Evolutionary conservation across 2,888 invertebrate species (phyloP), one percentile per base, ranked within the genome.

Genomic region (Argyresthia albistria): DNA sequence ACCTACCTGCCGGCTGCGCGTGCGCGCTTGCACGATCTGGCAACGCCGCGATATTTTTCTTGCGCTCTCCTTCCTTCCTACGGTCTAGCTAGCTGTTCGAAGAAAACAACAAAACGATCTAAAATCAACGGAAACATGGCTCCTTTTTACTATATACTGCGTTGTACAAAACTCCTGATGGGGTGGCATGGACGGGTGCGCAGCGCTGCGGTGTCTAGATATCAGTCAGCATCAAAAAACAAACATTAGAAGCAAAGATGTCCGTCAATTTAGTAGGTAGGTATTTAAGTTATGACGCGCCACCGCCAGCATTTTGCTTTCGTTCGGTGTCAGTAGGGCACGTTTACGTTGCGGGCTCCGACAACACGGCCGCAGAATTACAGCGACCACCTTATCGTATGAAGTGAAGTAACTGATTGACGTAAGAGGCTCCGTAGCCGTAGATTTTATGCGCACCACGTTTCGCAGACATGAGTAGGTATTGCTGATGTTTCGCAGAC

Each of bases 11-110:
- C n/a, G 3, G 10, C n/a, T 81, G 79, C 80, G 35, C 53, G 37
- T 47, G 50, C 52, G 53, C 80, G 79, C 79, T 71, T 73, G 84
- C 79, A 80, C 86, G 79, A 76, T 73, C 74, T 73, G 86, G 86
- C 86, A 87, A 87, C 86, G 82, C 70, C 82, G 86, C 86, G 70
- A 72, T 73, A 64, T 71, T 76, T 76, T 75, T 77, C 81, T 80
- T 74, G 80, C 77, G 75, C 74, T 80, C 76, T 79, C 76, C 77
- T 76, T 68, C 73, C 10, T 48, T 35, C 10, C 11, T 46, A 25
- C 39, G 39, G 4, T 9, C 39, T 39, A 39, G 39, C 39, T 39
- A 39, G 39, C 39, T 39, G 39, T 39, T 25, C 6, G 25, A 25
- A 25, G 25, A 25, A 25, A 25, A 25, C 3, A 25, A 25, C 25